Evolutionary conservation across 2,797 vertebrate genomes (phyloP), one percentile per base, ranked within the genome.

Genomic region (Xerus rutilus): DNA sequence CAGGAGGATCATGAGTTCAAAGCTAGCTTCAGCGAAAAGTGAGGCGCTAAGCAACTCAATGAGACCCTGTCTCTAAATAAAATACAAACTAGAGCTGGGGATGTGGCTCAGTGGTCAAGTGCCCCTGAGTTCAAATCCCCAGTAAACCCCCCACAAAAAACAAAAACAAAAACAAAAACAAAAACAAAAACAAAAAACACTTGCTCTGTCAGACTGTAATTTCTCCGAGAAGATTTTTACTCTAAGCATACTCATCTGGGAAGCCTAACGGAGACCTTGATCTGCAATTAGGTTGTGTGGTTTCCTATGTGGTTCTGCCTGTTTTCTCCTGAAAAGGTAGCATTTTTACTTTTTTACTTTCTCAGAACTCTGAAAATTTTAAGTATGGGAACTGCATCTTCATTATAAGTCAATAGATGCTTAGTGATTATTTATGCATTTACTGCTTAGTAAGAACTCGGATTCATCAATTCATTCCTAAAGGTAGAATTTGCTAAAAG

Each of bases 391-490:
- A 83, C 30, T 49, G 7, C 52, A n/a, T 81, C 23, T 39, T 65
- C 52, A 54, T 76, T 72, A 12, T 76, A 70, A 82, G 32, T 35
- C 35, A 82, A 12, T 6, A 84, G 49, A 11, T 49, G 14, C 23
- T 79, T 57, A 84, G 39, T 79, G 64, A 49, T 32, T 76, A 62
- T 78, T 78, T 88, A 57, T 70, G 94, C 67, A 70, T 30, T 89
- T 45, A 43, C 21, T 57, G 30, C 67, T 84, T 64, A 84, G 83
- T 64, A 89, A 70, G 59, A 76, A 39, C 12, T 10, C 70, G 57
- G 12, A 72, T 77, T 84, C 72, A 35, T 39, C 54, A 59, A 20
- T 1, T 83, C 39, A 59, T 45, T 72, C 21, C 57, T 73, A 59
- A 35, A 43, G 30, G 17, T n/a, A 45, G 39, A 13, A 59, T 90